phyloP scores from a whole-genome alignment of 2,113 vertebrate genomes.

The Vidua chalybeata region DNA sequence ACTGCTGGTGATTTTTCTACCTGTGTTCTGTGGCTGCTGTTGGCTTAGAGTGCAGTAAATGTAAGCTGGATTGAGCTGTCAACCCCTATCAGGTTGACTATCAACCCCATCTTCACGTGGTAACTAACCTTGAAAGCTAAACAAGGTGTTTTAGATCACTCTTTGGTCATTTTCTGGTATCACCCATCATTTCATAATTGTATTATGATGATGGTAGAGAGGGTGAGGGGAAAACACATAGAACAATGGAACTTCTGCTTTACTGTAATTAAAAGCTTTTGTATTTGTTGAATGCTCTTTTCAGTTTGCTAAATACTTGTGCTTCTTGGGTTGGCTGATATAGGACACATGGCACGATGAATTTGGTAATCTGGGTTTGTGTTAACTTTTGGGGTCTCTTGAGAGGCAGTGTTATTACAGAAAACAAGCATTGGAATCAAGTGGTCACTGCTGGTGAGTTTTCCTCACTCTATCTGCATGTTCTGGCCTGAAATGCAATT shows the following conservation, averaged over 20 bases:
- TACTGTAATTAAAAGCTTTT: not conserved
- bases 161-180: not conserved
- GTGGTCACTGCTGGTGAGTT: not conserved
- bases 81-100: not conserved
- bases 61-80: not conserved
- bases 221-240: fast-evolving
- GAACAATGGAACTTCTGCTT: not conserved
- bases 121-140: not conserved
- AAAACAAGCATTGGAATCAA: not conserved
- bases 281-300: not conserved
- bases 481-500: not conserved
- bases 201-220: not conserved
- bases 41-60: not conserved
- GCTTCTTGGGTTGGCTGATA: not conserved
- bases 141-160: not conserved
- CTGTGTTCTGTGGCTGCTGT: not conserved
- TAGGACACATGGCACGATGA: fast-evolving
- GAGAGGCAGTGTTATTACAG: not conserved
- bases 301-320: not conserved
- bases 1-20: not conserved
- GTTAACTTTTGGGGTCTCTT: not conserved
- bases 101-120: not conserved
- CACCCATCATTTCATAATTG: not conserved
- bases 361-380: not conserved
- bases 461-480: not conserved